These are phyloP conservation scores for Coturnix japonica DNA, from an alignment of 2,113 vertebrate species.

Conservation along the genomic window DNA sequence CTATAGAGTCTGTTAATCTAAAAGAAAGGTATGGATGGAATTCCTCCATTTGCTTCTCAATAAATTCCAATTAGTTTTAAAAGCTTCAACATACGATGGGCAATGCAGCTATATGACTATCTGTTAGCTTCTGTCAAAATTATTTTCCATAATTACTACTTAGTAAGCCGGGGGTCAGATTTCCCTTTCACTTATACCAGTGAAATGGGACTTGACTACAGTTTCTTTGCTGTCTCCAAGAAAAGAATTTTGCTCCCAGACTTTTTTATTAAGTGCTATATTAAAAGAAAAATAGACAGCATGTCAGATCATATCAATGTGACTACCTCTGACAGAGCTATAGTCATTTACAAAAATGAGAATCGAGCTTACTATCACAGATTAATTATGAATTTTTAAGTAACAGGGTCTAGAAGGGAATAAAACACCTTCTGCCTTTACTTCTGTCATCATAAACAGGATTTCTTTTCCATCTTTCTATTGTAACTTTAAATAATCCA, in stretches of 20 bases:
- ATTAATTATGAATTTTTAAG: conserved; percentile 30
- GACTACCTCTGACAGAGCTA: background rate
- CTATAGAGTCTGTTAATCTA: background rate
- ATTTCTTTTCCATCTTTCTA: background rate
- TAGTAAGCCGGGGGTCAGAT: conserved; percentile 30
- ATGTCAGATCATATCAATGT: background rate
- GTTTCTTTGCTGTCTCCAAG: background rate
- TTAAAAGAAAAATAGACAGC: conserved; percentile 12
- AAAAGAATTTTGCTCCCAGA: conserved; percentile 28
- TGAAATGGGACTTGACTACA: conserved; percentile 24
- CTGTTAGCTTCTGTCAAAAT: conserved; percentile 39
- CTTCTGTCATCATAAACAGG: background rate
- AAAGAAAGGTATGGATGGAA: background rate
- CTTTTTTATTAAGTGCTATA: conserved; percentile 39
- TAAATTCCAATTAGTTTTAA: conserved; percentile 28
- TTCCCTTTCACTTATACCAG: conserved; percentile 34
- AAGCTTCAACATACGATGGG: background rate
- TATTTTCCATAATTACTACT: conserved; percentile 36
- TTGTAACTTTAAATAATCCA: background rate
- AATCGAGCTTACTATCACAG: background rate
- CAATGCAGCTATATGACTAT: background rate
- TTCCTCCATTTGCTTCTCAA: background rate
- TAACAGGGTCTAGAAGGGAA: background rate
- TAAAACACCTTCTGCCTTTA: background rate
- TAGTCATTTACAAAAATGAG: conserved; percentile 16